Conservation (phyloP, 37 sponge, comb jelly and placozoan species). For the Theonella swinhoei region DNA sequence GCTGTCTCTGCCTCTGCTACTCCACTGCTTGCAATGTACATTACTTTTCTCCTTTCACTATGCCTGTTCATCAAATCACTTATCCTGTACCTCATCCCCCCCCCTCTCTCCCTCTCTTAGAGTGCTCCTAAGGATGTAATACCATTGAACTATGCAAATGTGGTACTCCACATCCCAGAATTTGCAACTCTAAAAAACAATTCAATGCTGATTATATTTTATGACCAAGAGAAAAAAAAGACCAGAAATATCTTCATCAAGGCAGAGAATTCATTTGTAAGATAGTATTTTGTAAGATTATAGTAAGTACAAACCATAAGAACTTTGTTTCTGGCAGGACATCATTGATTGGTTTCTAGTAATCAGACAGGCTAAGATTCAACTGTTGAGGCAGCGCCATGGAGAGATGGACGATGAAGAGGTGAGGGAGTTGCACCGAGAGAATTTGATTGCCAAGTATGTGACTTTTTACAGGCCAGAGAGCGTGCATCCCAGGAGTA, state of each 20-base stretch:
- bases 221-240: slow-evolving; percentile 31
- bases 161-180: slow-evolving; percentile 47
- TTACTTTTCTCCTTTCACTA: no score
- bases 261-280: slow-evolving; percentile 69
- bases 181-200: slow-evolving; percentile 28
- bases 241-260: slow-evolving; percentile 76
- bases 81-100: no score
- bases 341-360: slow-evolving; percentile 74
- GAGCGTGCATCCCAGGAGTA: slow-evolving; percentile 22
- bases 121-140: slow-evolving; percentile 47
- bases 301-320: not conserved
- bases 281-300: no score
- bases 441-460: not conserved
- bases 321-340: slow-evolving; percentile 32
- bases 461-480: not conserved
- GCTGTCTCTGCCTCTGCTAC: no score
- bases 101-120: no score
- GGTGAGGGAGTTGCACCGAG: not conserved
- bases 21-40: no score
- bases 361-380: slow-evolving; percentile 65
- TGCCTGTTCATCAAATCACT: no score
- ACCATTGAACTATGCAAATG: slow-evolving; percentile 51
- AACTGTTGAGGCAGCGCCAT: slow-evolving; percentile 11
- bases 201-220: slow-evolving; percentile 58
- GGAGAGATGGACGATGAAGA: slow-evolving; percentile 29